Percentiles rank a stretch among this genome's conserved stretches.
These are phyloP conservation scores for Strix aluco DNA, from an alignment of 2,113 vertebrate genomes.

Conservation along the genomic window DNA sequence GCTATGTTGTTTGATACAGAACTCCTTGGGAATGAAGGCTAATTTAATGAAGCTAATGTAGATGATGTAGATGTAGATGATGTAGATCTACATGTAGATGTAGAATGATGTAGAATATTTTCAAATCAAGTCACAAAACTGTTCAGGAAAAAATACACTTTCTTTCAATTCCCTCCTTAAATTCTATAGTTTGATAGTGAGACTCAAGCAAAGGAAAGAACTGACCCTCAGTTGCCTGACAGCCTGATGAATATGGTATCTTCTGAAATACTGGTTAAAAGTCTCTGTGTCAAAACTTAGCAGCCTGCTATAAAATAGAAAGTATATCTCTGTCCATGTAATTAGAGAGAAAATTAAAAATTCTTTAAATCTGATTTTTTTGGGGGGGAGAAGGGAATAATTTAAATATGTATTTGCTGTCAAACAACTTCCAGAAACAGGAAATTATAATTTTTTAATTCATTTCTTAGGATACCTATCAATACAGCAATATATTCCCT, in stretches of 20 bases:
- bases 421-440: background rate
- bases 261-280: background rate
- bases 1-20: background rate
- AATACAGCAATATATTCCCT: background rate
- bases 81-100: no score
- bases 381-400: fast-evolving
- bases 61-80: background rate
- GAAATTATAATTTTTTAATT: background rate
- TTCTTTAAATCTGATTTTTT: background rate
- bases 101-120: background rate
- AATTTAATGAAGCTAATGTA: background rate
- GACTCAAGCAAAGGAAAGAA: background rate
- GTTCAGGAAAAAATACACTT: background rate
- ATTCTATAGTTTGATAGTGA: background rate
- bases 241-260: background rate
- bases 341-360: background rate
- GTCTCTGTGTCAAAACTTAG: background rate
- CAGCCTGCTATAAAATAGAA: background rate
- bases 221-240: background rate
- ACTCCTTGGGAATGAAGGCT: background rate
- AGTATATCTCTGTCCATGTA: background rate
- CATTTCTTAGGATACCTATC: background rate
- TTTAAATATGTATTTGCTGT: background rate
- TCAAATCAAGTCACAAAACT: background rate
- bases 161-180: background rate